These are phyloP conservation scores for Thryonomys swinderianus DNA, from an alignment of 2,113 vertebrate species.

Conservation along the genomic window DNA sequence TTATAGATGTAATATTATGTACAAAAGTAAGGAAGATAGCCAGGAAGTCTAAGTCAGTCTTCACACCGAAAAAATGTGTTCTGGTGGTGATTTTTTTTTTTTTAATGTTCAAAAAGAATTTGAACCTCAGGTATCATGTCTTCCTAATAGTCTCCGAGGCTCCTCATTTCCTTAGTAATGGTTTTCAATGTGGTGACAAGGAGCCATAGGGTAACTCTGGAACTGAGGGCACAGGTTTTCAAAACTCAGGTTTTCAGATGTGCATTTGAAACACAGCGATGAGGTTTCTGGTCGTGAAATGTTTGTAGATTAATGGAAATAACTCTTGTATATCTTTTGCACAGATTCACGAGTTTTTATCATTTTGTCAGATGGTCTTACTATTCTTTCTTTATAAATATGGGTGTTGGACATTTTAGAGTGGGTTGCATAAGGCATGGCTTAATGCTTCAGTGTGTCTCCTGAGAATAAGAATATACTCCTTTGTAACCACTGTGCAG, in stretches of 20 bases:
- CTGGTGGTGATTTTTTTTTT: not conserved
- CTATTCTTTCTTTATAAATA: not conserved
- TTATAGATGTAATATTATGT: not conserved
- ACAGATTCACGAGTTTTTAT: constrained; percentile 25
- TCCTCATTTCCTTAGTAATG: not conserved
- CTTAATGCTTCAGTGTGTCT: not conserved
- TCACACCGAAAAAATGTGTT: not conserved
- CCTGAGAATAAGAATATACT: not conserved
- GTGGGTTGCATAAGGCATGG: not conserved
- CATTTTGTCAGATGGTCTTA: not conserved
- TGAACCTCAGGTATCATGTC: constrained; percentile 10
- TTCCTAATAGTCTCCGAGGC: not conserved
- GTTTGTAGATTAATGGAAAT: not conserved
- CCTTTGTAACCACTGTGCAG: not conserved
- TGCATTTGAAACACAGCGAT: not conserved
- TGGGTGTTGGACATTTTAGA: not conserved
- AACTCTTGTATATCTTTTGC: not conserved
- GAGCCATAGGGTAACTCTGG: not conserved
- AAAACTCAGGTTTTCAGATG: constrained; percentile 10
- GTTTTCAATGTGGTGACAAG: not conserved
- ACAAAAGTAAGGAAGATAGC: not conserved
- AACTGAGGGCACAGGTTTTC: not conserved
- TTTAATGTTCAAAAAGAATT: not conserved
- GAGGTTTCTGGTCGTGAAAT: not conserved
- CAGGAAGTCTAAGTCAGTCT: not conserved